Base-by-base conservation (phyloP, 2,797 vertebrate species). In the Muscicapa comitata region DNA sequence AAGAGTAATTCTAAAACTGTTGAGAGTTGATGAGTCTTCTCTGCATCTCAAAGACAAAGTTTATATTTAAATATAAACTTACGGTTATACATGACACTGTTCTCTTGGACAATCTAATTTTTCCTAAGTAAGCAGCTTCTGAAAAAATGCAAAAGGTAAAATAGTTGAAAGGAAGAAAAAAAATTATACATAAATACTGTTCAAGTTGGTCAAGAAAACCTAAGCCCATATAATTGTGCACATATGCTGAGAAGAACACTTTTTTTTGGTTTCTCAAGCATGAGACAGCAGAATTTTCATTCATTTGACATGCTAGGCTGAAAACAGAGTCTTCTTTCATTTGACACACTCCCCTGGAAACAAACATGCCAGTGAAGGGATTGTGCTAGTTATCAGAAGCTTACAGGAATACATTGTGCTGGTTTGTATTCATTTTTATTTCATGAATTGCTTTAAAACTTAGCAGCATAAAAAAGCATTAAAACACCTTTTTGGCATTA, bases 201-300 rank as follows among this genome's bases (percentile, higher is more conserved):
- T 87, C 43, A 79, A 55, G 90, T 62, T 57, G 94, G 16, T 70
- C 33, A 67, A 19, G 81, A 87, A 93, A 79, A 53, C 33, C 47
- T 53, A 48, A 85, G 45, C 29, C 42, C 0, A 0, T 89, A 14
- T 74, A 90, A 94, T 83, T 91, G 91, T 45, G 35, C 78, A 74
- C 53, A 33, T 93, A 59, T 87, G 75, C 78, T 67, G 68, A 94
- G 65, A 63, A 86, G 84, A 77, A 50, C 57, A 67, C 79, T 63
- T 92, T 87, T 88, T 53, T 95, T 91, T 65, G 29, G 84, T 92
- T 93, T 93, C 65, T 95, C 81, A 96, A 95, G 75, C 90, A 95
- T 93, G 92, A 97, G 93, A 78, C 94, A 96, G 96, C 94, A 96
- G 92, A 96, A 97, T 96, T 96, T 89, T 91, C 87, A 77, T 96